Percentiles rank a stretch among this genome's conserved stretches.
phyloP scores from a whole-genome alignment of 2,888 invertebrate species.

The Colostygia pectinataria region DNA sequence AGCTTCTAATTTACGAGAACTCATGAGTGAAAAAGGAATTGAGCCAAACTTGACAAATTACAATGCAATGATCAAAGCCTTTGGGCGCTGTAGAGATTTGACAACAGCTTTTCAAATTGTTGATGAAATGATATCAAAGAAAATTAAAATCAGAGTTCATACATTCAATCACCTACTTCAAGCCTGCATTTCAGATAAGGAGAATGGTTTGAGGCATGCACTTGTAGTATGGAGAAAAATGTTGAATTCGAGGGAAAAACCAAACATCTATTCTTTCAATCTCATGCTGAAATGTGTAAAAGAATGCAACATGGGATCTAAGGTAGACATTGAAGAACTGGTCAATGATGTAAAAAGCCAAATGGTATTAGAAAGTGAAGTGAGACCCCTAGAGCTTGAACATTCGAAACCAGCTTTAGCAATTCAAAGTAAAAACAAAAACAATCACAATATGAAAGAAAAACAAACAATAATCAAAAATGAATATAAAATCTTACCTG shows the following conservation, averaged over 20 bases:
- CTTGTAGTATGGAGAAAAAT: conserved; percentile 94
- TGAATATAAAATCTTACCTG: too few relatives aligned
- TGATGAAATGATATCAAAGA: conserved; percentile 90
- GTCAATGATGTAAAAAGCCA: conserved; percentile 59
- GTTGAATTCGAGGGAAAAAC: conserved; percentile 84
- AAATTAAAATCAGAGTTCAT: conserved; percentile 83
- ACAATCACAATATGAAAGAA: not conserved
- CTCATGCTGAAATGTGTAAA: conserved; percentile 90
- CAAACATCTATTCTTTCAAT: conserved; percentile 90
- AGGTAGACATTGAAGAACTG: conserved; percentile 81
- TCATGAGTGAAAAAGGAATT: conserved; percentile 87
- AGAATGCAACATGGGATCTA: conserved; percentile 91
- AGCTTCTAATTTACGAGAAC: conserved; percentile 85
- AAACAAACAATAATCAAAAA: not conserved
- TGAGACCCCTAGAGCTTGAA: conserved; percentile 35
- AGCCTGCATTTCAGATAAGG: conserved; percentile 90
- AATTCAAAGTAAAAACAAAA: not conserved
- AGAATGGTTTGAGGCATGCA: conserved; percentile 91
- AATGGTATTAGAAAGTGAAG: conserved; percentile 37
- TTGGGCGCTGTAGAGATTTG: conserved; percentile 91
- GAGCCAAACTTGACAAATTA: conserved; percentile 90
- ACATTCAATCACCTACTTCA: conserved; percentile 92
- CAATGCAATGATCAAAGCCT: conserved; percentile 96
- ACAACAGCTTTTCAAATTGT: conserved; percentile 90
- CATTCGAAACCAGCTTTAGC: conserved; percentile 10